Evolutionary conservation across 2,888 invertebrate species (phyloP).

Genomic region (Myathropa florea): DNA sequence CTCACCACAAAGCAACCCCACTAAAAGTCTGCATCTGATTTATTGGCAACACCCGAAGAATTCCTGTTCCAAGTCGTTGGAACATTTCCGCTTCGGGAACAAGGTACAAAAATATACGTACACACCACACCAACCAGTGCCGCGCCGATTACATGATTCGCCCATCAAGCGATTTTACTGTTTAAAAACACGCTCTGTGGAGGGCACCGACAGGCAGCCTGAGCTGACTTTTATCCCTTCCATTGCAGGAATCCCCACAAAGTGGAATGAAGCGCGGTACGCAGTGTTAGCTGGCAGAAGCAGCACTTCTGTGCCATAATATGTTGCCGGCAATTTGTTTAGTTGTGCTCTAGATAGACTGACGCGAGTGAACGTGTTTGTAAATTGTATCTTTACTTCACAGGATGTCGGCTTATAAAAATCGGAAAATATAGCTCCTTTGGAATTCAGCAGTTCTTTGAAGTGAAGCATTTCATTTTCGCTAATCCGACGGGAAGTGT

Average conservation of each 20-base stretch:
- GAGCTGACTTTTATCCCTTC: conserved; percentile 35
- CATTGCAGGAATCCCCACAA: not conserved
- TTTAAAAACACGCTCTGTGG: conserved; percentile 52
- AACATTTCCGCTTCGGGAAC: conserved; percentile 32
- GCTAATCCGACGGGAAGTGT: not conserved
- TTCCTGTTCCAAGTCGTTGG: conserved; percentile 41
- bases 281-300: conserved; percentile 17
- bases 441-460: not conserved
- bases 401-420: not conserved
- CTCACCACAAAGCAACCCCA: conserved; percentile 22
- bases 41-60: conserved; percentile 52
- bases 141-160: conserved; percentile 52
- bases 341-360: not conserved
- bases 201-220: conserved; percentile 14
- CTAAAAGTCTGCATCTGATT: conserved; percentile 43
- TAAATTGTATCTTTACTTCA: not conserved
- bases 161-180: conserved; percentile 52
- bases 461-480: not conserved
- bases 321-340: conserved; percentile 31
- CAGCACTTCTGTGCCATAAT: not conserved
- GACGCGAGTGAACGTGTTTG: not conserved
- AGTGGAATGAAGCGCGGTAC: conserved; percentile 10
- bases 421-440: not conserved
- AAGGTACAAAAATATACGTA: not conserved
- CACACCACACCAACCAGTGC: conserved; percentile 9